Evolutionary conservation across 2,113 vertebrate genomes (phyloP).

Genomic region (Galbula dea): DNA sequence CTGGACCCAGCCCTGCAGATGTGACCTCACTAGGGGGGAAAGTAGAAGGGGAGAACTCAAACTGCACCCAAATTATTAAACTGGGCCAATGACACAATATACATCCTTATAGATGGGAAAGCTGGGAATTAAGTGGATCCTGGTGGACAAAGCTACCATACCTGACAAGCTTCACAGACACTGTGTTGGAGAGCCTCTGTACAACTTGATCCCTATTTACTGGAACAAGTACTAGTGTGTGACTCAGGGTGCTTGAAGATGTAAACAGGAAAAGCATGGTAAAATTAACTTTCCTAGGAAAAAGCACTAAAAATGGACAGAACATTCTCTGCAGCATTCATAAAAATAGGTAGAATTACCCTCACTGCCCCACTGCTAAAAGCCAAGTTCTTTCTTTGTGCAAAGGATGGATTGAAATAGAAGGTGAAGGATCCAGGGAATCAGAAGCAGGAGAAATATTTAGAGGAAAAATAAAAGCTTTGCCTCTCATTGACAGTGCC

Average conservation of each 20-base stretch:
- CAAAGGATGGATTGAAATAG: not conserved
- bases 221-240: not conserved
- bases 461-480: not conserved
- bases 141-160: not conserved
- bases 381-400: not conserved
- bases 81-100: not conserved
- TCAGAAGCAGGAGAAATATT: not conserved
- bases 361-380: not conserved
- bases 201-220: not conserved
- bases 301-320: not conserved
- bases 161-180: not conserved
- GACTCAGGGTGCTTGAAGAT: not conserved
- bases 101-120: not conserved
- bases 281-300: not conserved
- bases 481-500: not conserved
- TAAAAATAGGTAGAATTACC: not conserved
- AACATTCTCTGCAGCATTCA: not conserved
- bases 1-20: too few relatives aligned
- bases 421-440: not conserved
- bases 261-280: not conserved
- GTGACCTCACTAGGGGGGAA: too few relatives aligned
- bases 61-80: not conserved
- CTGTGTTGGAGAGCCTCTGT: not conserved
- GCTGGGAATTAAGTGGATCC: not conserved
- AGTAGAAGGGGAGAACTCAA: too few relatives aligned